Base-by-base conservation (phyloP, 2,888 invertebrate genomes). In the Endotricha flammealis region DNA sequence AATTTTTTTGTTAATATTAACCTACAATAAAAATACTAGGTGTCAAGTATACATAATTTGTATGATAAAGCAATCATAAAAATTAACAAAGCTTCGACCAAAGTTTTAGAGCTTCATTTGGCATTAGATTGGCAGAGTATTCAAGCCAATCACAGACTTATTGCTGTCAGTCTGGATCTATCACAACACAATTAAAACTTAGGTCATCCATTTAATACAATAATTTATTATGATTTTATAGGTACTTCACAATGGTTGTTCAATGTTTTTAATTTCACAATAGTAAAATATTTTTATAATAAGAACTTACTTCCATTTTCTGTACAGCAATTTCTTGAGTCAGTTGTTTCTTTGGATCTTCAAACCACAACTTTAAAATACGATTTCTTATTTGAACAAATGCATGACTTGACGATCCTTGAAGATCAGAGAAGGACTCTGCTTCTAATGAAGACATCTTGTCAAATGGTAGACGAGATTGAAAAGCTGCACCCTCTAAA, bases 381-480 rank as follows among this genome's bases (percentile, higher is more conserved):
- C 96, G 89, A 70, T 98, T 98, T 42, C 98, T 90, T 44, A 98
- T 92, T 69, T 97, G 95, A 10, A 98, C 88, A 73, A 97, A 98
- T 12, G 97, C 92, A 73, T 95, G 93, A 23, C 95, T 91, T 1
- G 95, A 92, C 8, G 94, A 91, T 43, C 93, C 92, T 34, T 95
- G 92, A 12, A 98, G 91, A 66, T 98, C 98, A 2, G 96, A 94
- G 74, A 99, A 98, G 66, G 95, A 95, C 32, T 95, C 94, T 0
- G 95, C 95, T 88, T 99, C 98, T 20, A 94, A 91, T 0, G 96
- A 94, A 4, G 97, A 97, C 91, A 98, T 91, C 75, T 97, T 97
- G 68, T 97, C 97, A 74, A 94, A 95, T 0, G 98, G 97, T 65
- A 99, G 87, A 24, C 98, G 91, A 49, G 97, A 97, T 73, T 98